A percentile compares a stretch with the other conserved stretches of the same genome.
These are phyloP conservation scores for Rhagoletis pomonella DNA, from an alignment of 1,140 invertebrate species.

Conservation along the genomic window DNA sequence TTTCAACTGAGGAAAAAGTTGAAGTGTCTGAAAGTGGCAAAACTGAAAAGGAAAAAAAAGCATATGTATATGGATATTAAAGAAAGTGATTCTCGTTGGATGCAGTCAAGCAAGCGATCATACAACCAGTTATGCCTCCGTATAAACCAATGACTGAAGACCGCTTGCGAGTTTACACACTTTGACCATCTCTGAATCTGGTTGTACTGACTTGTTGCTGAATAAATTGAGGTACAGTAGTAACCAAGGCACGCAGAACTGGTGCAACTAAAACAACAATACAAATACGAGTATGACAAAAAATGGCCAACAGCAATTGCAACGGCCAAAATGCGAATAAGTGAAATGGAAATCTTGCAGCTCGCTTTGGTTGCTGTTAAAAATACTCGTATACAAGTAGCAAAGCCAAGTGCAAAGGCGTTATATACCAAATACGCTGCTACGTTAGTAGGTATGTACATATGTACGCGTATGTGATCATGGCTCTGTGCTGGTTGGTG, in stretches of 20 bases:
- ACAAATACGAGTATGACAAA: neutral
- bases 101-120: neutral
- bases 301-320: neutral
- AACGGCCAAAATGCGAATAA: too few relatives aligned
- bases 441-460: neutral
- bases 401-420: conserved; percentile 28
- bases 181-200: neutral
- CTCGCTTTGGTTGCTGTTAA: neutral
- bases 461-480: neutral
- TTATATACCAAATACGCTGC: neutral
- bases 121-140: neutral
- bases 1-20: too few relatives aligned
- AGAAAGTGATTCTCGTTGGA: conserved; percentile 22
- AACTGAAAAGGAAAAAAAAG: neutral
- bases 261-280: conserved; percentile 1
- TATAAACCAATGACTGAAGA: conserved; percentile 26
- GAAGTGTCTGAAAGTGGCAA: too few relatives aligned
- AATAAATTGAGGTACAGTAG: conserved; percentile 9
- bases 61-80: neutral
- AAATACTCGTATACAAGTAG: neutral
- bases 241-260: neutral
- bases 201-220: conserved; percentile 6
- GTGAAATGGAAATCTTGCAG: conserved; percentile 36
- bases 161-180: neutral
- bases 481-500: neutral